Conservation (phyloP, 1,140 invertebrate genomes). For the Sitophilus oryzae region DNA sequence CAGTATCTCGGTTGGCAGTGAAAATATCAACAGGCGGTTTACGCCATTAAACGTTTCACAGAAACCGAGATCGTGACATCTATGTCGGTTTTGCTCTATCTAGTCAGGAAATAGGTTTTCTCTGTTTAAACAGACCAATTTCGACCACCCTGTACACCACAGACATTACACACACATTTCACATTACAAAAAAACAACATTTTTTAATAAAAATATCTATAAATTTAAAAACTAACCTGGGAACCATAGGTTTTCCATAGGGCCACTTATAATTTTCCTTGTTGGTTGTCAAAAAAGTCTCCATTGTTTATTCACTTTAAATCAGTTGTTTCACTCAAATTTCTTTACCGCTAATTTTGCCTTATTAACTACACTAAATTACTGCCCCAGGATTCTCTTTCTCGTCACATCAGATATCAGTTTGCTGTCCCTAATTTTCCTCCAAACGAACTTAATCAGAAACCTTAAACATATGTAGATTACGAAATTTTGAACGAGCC, state of each 20-base stretch:
- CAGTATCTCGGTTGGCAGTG: no score
- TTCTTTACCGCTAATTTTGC: conserved; percentile 17
- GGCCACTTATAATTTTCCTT: conserved; percentile 53
- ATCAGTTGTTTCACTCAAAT: neutral
- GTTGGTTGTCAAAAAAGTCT: conserved; percentile 45
- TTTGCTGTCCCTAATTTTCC: conserved; percentile 11
- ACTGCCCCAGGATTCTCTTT: conserved; percentile 9
- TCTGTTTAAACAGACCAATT: no score
- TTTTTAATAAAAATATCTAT: no score
- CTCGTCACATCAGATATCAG: conserved; percentile 8
- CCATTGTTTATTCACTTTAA: neutral
- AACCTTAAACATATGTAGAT: conserved; percentile 26
- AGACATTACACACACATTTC: no score
- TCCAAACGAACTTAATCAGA: conserved; percentile 20
- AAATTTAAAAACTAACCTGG: conserved; percentile 41
- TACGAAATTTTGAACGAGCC: conserved; percentile 34
- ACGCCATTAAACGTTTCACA: no score
- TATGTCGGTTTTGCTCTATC: no score
- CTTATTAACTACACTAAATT: no score
- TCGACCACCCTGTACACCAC: no score
- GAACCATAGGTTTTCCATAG: conserved; percentile 48
- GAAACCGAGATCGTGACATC: no score
- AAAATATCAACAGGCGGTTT: no score
- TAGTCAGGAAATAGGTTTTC: no score
- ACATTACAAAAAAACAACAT: no score